Conservation (phyloP, 2,113 vertebrate genomes). For the Lutjanus erythropterus region DNA sequence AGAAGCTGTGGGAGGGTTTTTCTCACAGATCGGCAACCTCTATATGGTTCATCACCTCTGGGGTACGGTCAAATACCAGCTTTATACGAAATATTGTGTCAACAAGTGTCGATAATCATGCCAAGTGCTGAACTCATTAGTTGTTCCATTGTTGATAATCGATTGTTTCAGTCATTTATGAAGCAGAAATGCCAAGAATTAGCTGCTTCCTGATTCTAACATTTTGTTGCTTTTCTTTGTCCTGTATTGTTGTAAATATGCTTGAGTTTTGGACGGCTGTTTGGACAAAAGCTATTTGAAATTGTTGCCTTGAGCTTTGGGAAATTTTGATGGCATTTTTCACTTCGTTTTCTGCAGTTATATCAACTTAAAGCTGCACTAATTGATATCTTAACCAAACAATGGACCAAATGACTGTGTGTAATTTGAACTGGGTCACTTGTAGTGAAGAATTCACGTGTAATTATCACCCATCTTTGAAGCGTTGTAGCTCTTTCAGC, state of each 20-base stretch:
- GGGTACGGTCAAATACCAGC: constrained; percentile 84
- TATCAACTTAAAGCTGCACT: no score
- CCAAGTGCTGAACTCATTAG: neutral
- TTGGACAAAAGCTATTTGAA: no score
- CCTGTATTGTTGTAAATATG: neutral
- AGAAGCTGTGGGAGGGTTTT: constrained; percentile 95
- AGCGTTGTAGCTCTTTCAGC: no score
- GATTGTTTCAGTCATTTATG: neutral
- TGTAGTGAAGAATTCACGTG: no score
- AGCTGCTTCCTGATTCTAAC: neutral
- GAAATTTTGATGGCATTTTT: no score
- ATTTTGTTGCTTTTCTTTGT: neutral
- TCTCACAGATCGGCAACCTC: constrained; percentile 95
- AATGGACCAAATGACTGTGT: no score
- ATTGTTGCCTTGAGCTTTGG: no score
- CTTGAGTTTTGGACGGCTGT: neutral
- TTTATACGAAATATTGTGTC: neutral
- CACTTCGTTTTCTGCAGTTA: no score
- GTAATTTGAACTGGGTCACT: no score
- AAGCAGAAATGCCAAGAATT: neutral
- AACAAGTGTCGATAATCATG: neutral
- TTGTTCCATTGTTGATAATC: neutral
- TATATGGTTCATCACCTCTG: constrained; percentile 99
- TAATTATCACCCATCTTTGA: no score
- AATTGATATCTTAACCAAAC: no score